These are phyloP conservation scores for Sarotherodon lohbergeri DNA, from an alignment of 2,113 vertebrate genomes.

Conservation along the genomic window DNA sequence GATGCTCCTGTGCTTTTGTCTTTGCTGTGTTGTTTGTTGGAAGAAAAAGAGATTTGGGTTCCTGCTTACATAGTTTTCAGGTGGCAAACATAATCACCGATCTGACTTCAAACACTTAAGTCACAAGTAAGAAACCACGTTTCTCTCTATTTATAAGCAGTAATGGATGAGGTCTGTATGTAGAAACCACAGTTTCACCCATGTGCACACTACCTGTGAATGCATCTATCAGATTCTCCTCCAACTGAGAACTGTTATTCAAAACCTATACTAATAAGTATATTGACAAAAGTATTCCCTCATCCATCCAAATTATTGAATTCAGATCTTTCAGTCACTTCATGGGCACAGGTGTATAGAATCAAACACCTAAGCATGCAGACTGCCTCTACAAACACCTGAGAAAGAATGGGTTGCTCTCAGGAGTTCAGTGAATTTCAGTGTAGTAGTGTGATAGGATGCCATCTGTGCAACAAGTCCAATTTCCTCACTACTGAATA, in stretches of 20 bases:
- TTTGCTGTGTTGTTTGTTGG: neutral
- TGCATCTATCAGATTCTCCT: neutral
- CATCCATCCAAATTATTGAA: neutral
- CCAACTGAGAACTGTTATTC: neutral
- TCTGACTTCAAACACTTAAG: neutral
- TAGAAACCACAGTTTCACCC: fast-evolving
- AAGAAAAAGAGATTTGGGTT: neutral
- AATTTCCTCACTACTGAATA: neutral
- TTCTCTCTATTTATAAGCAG: neutral
- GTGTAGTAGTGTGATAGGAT: neutral
- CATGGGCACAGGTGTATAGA: neutral
- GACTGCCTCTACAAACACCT: neutral
- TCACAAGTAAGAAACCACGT: neutral
- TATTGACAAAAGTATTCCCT: neutral
- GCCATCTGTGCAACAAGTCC: neutral
- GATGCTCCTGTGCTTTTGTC: neutral
- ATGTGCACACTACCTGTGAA: neutral
- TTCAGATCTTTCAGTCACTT: neutral
- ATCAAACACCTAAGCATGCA: neutral
- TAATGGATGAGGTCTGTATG: neutral
- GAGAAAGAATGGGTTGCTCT: neutral
- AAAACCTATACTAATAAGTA: neutral
- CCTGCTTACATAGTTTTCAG: neutral
- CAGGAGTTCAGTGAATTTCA: neutral
- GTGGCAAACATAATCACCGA: neutral